Evolutionary conservation across 2,797 vertebrate species (phyloP).

Genomic region (Botia almorhae): DNA sequence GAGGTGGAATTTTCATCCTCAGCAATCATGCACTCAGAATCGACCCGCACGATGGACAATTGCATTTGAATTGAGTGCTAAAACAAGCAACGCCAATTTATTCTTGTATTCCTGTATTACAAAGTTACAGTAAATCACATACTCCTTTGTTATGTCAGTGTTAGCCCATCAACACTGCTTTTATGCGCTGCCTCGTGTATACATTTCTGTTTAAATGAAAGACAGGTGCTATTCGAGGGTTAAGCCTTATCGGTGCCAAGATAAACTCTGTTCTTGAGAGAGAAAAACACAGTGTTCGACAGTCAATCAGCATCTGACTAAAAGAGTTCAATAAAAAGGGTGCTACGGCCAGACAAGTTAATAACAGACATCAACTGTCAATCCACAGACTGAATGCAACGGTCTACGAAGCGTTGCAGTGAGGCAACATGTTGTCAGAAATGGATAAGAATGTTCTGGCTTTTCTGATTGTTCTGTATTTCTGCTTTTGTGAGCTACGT

Average conservation of each 20-base stretch:
- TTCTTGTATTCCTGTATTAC: neutral
- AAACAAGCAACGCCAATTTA: neutral
- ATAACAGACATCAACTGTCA: conserved; percentile 18
- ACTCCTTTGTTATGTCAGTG: neutral
- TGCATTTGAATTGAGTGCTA: neutral
- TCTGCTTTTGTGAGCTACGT: neutral
- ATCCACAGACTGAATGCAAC: neutral
- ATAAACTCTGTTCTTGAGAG: conserved; percentile 18
- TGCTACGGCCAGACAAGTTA: conserved; percentile 37
- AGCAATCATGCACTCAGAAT: too few relatives aligned
- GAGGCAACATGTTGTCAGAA: neutral
- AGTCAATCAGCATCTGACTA: conserved; percentile 24
- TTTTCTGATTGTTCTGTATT: conserved; percentile 4
- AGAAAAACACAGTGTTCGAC: conserved; percentile 37
- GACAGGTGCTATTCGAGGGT: conserved; percentile 50
- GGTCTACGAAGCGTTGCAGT: neutral
- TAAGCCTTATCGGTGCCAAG: conserved; percentile 37
- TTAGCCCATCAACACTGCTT: conserved; percentile 31
- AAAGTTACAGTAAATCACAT: neutral
- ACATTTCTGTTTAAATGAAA: conserved; percentile 37
- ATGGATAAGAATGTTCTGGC: conserved; percentile 2
- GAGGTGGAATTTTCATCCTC: too few relatives aligned
- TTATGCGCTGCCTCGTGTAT: neutral
- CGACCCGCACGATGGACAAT: too few relatives aligned
- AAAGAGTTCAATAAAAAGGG: conserved; percentile 32